Evolutionary conservation across 2,113 vertebrate species (phyloP).

Genomic region (Cathartes aura): DNA sequence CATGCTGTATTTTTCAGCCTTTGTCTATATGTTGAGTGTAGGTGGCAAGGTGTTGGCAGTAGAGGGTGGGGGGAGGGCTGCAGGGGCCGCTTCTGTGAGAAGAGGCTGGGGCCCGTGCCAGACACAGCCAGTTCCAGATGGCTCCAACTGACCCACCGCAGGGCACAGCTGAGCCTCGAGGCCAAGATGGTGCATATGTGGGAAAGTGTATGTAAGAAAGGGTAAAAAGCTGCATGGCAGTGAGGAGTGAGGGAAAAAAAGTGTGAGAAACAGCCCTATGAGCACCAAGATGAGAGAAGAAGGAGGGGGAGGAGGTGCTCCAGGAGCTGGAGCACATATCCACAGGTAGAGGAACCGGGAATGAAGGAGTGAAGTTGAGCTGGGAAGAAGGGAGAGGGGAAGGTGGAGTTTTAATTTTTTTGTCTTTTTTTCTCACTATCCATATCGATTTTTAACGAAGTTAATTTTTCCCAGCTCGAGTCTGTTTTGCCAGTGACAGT

Average conservation of each 20-base stretch:
- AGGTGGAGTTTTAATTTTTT: not conserved
- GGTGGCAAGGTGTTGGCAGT: not conserved
- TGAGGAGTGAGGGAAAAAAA: not conserved
- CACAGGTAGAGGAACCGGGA: not conserved
- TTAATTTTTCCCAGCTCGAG: not conserved
- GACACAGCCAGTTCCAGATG: not conserved
- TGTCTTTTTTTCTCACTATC: not conserved
- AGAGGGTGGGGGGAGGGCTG: no score
- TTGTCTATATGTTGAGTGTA: not conserved
- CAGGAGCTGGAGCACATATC: not conserved
- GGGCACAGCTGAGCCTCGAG: rapidly evolving
- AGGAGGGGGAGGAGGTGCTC: no score
- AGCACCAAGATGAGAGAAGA: not conserved
- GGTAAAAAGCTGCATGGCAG: not conserved
- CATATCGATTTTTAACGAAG: not conserved
- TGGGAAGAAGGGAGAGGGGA: not conserved
- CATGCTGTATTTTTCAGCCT: not conserved
- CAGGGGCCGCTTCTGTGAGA: rapidly evolving
- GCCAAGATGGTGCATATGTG: rapidly evolving
- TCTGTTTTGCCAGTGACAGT: not conserved
- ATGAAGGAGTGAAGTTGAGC: not conserved
- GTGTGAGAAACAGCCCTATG: rapidly evolving
- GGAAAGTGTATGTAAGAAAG: not conserved
- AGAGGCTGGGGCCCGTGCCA: rapidly evolving
- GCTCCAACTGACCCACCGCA: rapidly evolving